These are phyloP conservation scores for Probosciger aterrimus DNA, from an alignment of 2,113 vertebrate genomes.

Conservation along the genomic window DNA sequence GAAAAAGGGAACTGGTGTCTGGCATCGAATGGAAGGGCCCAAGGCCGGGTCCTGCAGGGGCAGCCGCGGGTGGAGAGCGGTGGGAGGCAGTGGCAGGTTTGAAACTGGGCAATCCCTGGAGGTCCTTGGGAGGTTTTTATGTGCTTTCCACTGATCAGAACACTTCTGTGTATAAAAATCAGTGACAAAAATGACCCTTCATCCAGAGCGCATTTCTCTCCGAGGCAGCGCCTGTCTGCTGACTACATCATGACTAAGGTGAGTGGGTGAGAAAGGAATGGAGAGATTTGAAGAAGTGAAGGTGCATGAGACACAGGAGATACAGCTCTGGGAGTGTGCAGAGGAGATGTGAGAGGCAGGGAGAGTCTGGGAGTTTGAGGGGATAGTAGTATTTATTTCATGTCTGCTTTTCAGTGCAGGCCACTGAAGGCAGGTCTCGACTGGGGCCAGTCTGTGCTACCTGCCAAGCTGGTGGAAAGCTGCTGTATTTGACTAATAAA, in stretches of 20 bases:
- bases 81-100: not conserved
- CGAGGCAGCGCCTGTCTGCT: not conserved
- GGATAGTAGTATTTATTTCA: not conserved
- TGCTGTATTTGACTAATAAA: not conserved
- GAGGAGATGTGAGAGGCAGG: not conserved
- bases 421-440: not conserved
- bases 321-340: not conserved
- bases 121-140: not conserved
- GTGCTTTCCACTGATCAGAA: not conserved
- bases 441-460: not conserved
- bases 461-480: not conserved
- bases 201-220: fast-evolving
- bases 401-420: not conserved
- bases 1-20: not conserved
- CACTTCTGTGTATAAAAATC: not conserved
- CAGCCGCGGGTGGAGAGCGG: fast-evolving
- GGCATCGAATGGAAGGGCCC: not conserved
- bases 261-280: not conserved
- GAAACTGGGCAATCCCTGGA: not conserved
- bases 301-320: not conserved
- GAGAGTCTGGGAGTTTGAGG: not conserved
- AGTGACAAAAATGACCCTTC: not conserved
- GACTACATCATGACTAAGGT: fast-evolving
- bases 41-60: fast-evolving
- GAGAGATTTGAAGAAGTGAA: not conserved